Evolutionary conservation across 2,113 vertebrate species (phyloP), one percentile per base, ranked within the genome.

Genomic region (Vulpes lagopus): DNA sequence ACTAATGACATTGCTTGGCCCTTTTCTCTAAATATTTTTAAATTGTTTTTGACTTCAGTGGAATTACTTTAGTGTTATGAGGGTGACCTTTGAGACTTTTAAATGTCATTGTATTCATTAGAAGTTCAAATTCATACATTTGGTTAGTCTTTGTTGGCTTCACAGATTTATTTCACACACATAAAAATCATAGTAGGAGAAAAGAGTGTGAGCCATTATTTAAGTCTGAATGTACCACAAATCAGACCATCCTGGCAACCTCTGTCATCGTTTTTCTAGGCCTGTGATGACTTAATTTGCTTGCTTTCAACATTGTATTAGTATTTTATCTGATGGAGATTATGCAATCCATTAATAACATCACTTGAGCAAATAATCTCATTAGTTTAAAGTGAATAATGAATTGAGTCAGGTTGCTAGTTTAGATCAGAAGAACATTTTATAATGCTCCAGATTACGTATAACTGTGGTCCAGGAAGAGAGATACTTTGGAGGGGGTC

Each of bases 301-400:
- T 98, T 93, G 8, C 78, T 98, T 98, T 98, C 3, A 64, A 96
- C 91, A 96, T 82, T 95, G n/a, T 96, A 0, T 89, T 96, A 51
- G 49, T 94, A 65, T 91, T 95, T 96, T 97, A 59, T 97, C 98
- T 82, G 97, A 91, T 92, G 94, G 51, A 97, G 95, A 98, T 98
- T 98, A 97, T 98, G 25, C 2, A 92, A 95, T 94, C 90, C 94
- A 89, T 97, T 98, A 98, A 96, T 97, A 74, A 73, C 76, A 89
- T 90, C 73, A 84, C 94, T 73, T 91, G 95, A 98, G 98, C 83
- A 98, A 76, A 98, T 96, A 98, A 96, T 95, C 82, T 97, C 97
- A 95, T 97, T 98, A 96, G 88, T 65, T 98, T 97, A 89, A 94
- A 91, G 92, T 95, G 93, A 97, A 94, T 96, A 74, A 97, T 95